Evolutionary conservation across 2,113 vertebrate genomes (phyloP).

Genomic region (Maylandia zebra): DNA sequence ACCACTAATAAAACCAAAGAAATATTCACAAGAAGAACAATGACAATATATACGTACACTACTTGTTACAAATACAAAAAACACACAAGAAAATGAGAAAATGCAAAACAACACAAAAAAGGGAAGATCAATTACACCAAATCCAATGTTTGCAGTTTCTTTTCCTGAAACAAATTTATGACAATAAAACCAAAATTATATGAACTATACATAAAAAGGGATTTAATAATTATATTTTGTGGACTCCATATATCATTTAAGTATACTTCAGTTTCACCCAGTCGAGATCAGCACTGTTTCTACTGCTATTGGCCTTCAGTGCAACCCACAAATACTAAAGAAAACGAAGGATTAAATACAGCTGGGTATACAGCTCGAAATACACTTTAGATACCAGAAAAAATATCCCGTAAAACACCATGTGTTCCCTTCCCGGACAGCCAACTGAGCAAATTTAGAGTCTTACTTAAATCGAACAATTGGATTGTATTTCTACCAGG

Average conservation of each 20-base stretch:
- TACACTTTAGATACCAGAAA: not conserved
- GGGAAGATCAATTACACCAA: not conserved
- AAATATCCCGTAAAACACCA: conserved; percentile 4
- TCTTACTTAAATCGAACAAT: conserved; percentile 3
- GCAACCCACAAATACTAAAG: not conserved
- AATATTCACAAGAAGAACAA: not conserved
- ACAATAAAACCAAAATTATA: not conserved
- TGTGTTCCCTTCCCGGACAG: not conserved
- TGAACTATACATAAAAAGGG: not conserved
- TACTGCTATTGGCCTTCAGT: not conserved
- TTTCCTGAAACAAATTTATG: not conserved
- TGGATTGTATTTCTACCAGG: conserved; percentile 14
- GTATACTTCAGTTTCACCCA: not conserved
- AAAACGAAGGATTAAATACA: not conserved
- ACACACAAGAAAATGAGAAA: not conserved
- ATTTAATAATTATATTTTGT: not conserved
- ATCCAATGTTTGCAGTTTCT: not conserved
- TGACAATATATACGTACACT: fast-evolving
- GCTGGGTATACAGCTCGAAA: not conserved
- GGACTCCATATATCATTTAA: not conserved
- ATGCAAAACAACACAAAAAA: not conserved
- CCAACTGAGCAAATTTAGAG: conserved; percentile 4
- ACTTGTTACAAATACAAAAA: not conserved
- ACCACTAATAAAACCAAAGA: fast-evolving
- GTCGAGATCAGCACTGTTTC: not conserved